Conservation (phyloP, 2,113 vertebrate species). For the Rousettus leschenaultii region DNA sequence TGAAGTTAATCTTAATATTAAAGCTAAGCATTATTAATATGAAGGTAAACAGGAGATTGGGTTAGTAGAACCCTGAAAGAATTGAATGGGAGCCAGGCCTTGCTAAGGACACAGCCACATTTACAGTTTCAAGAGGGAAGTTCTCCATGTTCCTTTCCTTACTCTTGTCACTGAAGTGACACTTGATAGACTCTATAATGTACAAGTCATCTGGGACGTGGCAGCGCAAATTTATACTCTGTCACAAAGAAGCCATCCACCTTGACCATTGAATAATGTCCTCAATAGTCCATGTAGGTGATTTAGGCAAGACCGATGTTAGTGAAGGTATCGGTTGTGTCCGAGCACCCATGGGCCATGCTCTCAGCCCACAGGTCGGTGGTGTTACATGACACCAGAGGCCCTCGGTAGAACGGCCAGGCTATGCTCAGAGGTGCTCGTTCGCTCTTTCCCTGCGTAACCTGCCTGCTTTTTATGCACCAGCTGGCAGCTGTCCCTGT, state of each 20-base stretch:
- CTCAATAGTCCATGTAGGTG: neutral
- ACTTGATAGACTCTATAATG: conserved; percentile 85
- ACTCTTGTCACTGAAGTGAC: conserved; percentile 75
- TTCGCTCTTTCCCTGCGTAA: neutral
- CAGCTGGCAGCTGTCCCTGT: neutral
- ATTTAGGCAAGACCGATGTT: neutral
- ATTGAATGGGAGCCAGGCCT: neutral
- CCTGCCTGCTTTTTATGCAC: neutral
- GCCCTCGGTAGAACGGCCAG: neutral
- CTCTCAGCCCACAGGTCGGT: neutral
- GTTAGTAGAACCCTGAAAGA: neutral
- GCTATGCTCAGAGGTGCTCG: neutral
- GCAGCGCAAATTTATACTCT: conserved; percentile 87
- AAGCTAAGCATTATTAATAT: neutral
- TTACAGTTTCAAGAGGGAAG: neutral
- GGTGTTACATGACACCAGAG: neutral
- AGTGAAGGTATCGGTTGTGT: rapidly evolving
- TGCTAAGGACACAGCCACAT: neutral
- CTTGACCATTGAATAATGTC: neutral
- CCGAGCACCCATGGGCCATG: neutral
- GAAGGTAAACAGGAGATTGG: neutral
- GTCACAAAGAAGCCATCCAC: conserved; percentile 88
- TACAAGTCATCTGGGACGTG: conserved; percentile 87
- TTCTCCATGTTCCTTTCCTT: no score
- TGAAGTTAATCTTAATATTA: neutral